phyloP scores from a whole-genome alignment of 2,888 invertebrate species.

The Antitype chi region DNA sequence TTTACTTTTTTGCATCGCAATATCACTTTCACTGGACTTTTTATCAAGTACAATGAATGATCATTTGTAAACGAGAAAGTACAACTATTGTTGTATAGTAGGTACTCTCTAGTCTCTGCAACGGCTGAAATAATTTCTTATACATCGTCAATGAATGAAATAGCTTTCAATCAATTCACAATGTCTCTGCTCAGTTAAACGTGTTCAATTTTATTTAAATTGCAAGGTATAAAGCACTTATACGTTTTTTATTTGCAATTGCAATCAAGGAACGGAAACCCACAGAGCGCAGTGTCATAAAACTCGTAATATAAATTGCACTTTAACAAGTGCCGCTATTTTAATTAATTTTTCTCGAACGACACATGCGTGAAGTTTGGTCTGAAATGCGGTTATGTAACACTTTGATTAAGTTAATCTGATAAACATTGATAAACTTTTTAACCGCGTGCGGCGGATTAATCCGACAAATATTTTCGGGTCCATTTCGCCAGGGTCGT shows the following conservation, averaged over 20 bases:
- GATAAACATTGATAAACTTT: slow-evolving; percentile 61
- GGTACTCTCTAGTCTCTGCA: slow-evolving; percentile 68
- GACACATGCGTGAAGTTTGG: slow-evolving; percentile 56
- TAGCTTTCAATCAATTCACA: slow-evolving; percentile 76
- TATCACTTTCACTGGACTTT: slow-evolving; percentile 89
- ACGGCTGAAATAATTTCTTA: slow-evolving; percentile 76
- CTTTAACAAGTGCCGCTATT: slow-evolving; percentile 74
- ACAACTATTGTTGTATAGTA: slow-evolving; percentile 79
- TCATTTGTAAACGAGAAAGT: slow-evolving; percentile 88
- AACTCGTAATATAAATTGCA: slow-evolving; percentile 75
- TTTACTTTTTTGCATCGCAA: slow-evolving; percentile 87
- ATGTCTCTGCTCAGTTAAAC: slow-evolving; percentile 75
- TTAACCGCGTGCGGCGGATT: too few species aligned
- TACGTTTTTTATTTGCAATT: slow-evolving; percentile 57
- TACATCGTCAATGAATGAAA: slow-evolving; percentile 79
- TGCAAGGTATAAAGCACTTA: slow-evolving; percentile 67
- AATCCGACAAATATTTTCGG: too few species aligned
- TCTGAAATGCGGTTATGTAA: slow-evolving; percentile 55
- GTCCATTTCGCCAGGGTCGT: too few species aligned
- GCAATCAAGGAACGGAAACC: slow-evolving; percentile 75
- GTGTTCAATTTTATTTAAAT: slow-evolving; percentile 72
- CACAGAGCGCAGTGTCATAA: slow-evolving; percentile 66
- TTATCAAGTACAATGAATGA: slow-evolving; percentile 85
- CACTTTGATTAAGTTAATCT: slow-evolving; percentile 50
- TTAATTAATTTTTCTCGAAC: slow-evolving; percentile 79